Evolutionary conservation across 1,140 invertebrate genomes (phyloP).

Genomic region (Pomacea maculata): DNA sequence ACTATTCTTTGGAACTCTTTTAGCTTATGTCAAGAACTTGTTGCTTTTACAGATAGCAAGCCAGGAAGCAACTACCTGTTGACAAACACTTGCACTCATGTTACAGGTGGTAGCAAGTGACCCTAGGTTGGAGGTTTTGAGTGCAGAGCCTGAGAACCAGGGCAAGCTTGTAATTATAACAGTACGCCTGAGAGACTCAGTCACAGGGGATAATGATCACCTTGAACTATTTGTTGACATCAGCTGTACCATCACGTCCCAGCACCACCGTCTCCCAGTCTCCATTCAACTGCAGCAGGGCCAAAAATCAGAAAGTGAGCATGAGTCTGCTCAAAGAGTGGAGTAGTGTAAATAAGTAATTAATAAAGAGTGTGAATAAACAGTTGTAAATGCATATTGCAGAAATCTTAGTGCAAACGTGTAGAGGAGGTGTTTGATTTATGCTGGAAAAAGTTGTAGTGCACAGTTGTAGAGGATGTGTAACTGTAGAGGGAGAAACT

Average conservation of each 20-base stretch:
- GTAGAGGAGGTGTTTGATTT: not conserved
- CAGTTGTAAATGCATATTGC: not conserved
- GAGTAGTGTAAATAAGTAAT: not conserved
- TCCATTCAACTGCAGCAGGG: slow-evolving; percentile 53
- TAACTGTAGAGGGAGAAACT: no score
- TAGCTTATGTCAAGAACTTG: no score
- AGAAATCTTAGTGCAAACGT: not conserved
- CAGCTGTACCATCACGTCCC: slow-evolving; percentile 48
- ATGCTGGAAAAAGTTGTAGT: not conserved
- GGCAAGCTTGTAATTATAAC: slow-evolving; percentile 47
- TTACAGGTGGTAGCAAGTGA: slow-evolving; percentile 57
- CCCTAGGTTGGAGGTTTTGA: slow-evolving; percentile 45
- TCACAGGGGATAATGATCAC: slow-evolving; percentile 50
- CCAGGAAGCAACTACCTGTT: no score
- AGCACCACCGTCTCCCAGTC: slow-evolving; percentile 54
- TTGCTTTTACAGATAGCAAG: no score
- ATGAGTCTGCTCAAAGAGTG: slow-evolving; percentile 32
- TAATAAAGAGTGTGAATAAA: not conserved
- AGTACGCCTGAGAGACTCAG: slow-evolving; percentile 49
- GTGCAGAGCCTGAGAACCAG: slow-evolving; percentile 45
- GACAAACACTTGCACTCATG: not conserved
- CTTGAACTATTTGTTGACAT: slow-evolving; percentile 54
- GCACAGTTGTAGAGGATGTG: not conserved
- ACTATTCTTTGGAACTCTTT: no score
- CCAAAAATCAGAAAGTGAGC: slow-evolving; percentile 44